These are phyloP conservation scores for Campaea margaritaria DNA, from an alignment of 2,888 invertebrate species.

Conservation along the genomic window DNA sequence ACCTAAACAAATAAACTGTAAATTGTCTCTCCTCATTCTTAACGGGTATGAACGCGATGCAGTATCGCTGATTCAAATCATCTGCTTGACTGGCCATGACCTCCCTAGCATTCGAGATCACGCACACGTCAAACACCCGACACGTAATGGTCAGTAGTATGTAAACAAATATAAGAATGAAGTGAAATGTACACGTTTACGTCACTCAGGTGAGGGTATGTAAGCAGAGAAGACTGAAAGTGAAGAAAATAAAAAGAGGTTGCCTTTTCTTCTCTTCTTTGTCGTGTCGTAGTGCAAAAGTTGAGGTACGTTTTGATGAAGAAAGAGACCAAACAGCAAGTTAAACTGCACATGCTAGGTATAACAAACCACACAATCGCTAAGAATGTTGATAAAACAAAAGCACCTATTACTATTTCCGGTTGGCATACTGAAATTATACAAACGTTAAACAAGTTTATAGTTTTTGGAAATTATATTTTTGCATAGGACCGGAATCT, in stretches of 20 bases:
- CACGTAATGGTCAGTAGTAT: constrained; percentile 13
- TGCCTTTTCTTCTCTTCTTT: no score
- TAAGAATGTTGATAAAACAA: not conserved
- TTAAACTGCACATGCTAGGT: not conserved
- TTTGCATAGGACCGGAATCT: no score
- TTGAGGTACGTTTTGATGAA: no score
- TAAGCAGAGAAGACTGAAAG: constrained; percentile 8
- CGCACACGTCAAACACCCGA: constrained; percentile 11
- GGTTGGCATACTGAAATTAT: no score
- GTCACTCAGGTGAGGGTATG: no score
- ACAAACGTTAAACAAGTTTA: no score
- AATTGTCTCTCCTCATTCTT: constrained; percentile 23
- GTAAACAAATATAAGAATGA: constrained; percentile 20
- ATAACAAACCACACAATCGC: not conserved
- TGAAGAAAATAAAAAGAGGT: not conserved
- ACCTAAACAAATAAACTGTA: constrained; percentile 12
- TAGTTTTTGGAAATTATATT: no score
- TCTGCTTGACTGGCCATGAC: constrained; percentile 29
- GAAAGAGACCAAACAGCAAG: no score
- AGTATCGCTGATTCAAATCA: constrained; percentile 28
- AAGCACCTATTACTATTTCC: not conserved
- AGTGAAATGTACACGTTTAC: constrained; percentile 1
- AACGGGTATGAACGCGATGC: constrained; percentile 14
- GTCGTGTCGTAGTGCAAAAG: no score
- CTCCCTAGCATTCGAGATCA: constrained; percentile 22